phyloP scores from a whole-genome alignment of 2,113 vertebrate genomes.

The Onychostoma macrolepis region DNA sequence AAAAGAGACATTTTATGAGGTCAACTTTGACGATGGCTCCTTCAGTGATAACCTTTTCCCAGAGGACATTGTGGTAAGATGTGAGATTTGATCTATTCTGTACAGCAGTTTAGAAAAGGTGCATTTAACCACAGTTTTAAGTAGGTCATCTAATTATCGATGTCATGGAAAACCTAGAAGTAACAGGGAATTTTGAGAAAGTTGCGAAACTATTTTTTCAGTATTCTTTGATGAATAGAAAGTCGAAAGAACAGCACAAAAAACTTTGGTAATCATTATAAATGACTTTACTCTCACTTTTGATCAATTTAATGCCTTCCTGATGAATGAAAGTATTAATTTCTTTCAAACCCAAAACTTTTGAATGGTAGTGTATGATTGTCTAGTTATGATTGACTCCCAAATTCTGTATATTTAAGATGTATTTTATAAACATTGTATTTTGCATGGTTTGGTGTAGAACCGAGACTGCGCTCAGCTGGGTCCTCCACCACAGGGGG shows the following conservation, averaged over 20 bases:
- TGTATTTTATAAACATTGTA: background rate
- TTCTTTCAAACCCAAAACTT: background rate
- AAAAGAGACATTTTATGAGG: constrained; percentile 96
- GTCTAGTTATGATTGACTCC: background rate
- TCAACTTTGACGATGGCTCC: constrained; percentile 97
- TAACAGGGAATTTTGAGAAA: background rate
- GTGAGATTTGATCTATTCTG: background rate
- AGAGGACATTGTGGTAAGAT: constrained; percentile 92
- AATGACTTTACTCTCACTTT: background rate
- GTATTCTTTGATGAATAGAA: background rate
- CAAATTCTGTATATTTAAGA: background rate
- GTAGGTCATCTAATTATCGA: background rate
- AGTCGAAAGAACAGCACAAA: background rate
- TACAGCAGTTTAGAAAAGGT: background rate
- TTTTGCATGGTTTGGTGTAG: constrained; percentile 63
- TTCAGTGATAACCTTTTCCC: constrained; percentile 98
- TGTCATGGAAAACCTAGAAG: background rate
- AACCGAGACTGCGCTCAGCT: constrained; percentile 91
- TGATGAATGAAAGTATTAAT: background rate
- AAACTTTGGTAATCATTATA: background rate
- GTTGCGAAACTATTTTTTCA: background rate
- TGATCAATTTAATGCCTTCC: background rate
- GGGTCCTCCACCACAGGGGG: constrained; percentile 89
- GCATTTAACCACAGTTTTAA: background rate
- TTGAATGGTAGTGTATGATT: background rate